Percentiles rank a stretch among this genome's conserved stretches.
These are phyloP conservation scores for Dicranocentrus wangi DNA, from an alignment of 2,888 invertebrate genomes.

Conservation along the genomic window DNA sequence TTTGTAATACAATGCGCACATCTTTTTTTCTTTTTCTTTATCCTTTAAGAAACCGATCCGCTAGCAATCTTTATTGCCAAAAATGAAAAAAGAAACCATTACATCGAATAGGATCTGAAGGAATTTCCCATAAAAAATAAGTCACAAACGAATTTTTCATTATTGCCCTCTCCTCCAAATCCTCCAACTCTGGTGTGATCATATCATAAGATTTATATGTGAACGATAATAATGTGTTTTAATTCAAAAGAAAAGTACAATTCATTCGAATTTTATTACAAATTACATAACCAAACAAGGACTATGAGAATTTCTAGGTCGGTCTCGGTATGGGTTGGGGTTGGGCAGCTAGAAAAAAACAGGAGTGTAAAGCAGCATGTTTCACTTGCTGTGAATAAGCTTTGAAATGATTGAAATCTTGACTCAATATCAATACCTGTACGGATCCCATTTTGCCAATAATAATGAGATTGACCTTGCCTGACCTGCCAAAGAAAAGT, in stretches of 20 bases:
- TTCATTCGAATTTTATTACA: constrained; percentile 44
- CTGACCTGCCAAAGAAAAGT: constrained; percentile 29
- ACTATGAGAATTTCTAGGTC: constrained; percentile 24
- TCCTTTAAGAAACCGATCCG: not conserved
- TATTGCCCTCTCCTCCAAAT: not conserved
- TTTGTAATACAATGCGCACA: too few relatives aligned
- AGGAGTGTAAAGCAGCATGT: not conserved
- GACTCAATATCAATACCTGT: constrained; percentile 14
- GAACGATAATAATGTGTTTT: constrained; percentile 26
- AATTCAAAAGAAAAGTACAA: constrained; percentile 25
- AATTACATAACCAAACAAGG: constrained; percentile 50
- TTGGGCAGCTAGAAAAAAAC: constrained; percentile 1
- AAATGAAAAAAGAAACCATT: constrained; percentile 29
- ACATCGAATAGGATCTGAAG: constrained; percentile 13
- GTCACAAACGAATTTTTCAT: constrained; percentile 27
- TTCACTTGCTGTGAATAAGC: too few relatives aligned
- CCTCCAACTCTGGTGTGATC: not conserved
- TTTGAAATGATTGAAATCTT: constrained; percentile 9
- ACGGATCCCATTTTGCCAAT: constrained; percentile 36
- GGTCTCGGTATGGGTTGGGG: constrained; percentile 23
- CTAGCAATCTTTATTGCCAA: constrained; percentile 34
- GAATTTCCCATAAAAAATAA: constrained; percentile 25
- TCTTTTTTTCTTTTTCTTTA: too few relatives aligned
- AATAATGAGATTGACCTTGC: constrained; percentile 57
- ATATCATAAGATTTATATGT: constrained; percentile 18